These are phyloP conservation scores for Tauraco hartlaubi DNA, from an alignment of 2,797 vertebrate genomes.

Conservation along the genomic window DNA sequence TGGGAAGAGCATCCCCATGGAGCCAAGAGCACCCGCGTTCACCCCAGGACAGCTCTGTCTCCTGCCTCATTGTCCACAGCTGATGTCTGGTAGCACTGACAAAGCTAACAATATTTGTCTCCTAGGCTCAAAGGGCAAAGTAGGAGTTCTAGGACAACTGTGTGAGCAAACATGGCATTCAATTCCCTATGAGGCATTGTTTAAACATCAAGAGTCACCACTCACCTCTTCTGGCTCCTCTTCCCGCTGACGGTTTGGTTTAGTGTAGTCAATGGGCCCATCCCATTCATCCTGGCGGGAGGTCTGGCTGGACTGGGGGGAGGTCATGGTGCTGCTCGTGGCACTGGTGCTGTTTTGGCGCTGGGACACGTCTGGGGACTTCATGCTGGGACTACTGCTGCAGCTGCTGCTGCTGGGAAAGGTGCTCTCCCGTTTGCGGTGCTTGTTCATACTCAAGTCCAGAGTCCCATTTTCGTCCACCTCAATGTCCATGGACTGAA, in stretches of 20 bases:
- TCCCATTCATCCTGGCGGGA: constrained; percentile 98
- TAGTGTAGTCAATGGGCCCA: constrained; percentile 97
- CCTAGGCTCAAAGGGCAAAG: neutral
- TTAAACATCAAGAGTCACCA: neutral
- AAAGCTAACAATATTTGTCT: neutral
- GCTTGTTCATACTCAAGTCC: constrained; percentile 98
- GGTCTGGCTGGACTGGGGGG: constrained; percentile 88
- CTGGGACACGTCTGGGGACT: constrained; percentile 90
- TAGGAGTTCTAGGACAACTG: neutral
- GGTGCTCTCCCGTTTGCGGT: constrained; percentile 87
- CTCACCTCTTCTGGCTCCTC: constrained; percentile 95
- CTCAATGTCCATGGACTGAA: constrained; percentile 92
- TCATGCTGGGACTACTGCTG: constrained; percentile 89
- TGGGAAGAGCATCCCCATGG: neutral
- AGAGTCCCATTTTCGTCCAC: constrained; percentile 98
- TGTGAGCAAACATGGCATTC: neutral
- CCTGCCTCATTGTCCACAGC: neutral
- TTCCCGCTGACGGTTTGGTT: constrained; percentile 93
- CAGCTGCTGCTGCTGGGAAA: constrained; percentile 85
- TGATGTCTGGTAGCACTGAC: neutral
- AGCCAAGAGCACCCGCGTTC: neutral
- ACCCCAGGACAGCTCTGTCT: neutral
- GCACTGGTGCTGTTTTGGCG: constrained; percentile 90
- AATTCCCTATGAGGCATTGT: neutral
- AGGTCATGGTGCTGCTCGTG: constrained; percentile 91